phyloP scores from a whole-genome alignment of 2,888 invertebrate genomes.

The Latheticus oryzae region DNA sequence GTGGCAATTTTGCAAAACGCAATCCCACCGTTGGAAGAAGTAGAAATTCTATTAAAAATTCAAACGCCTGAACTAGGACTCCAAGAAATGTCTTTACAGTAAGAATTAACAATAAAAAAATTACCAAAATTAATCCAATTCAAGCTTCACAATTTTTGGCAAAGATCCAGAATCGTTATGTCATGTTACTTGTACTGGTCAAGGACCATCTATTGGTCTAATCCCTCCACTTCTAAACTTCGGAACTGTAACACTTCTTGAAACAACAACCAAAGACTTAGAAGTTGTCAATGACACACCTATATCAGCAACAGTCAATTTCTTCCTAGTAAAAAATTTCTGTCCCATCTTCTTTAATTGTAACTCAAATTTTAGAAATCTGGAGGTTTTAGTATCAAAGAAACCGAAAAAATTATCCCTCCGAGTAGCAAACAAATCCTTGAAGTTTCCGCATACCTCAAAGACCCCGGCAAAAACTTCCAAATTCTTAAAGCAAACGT shows the following conservation, averaged over 20 bases:
- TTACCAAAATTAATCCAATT: too few relatives aligned
- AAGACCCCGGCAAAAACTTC: conserved; percentile 59
- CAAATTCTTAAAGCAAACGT: conserved; percentile 58
- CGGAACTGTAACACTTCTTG: conserved; percentile 72
- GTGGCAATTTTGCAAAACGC: conserved; percentile 2
- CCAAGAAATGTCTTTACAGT: conserved; percentile 49
- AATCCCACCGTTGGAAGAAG: conserved; percentile 28
- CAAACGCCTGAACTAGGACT: conserved; percentile 44
- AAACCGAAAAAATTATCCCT: conserved; percentile 53
- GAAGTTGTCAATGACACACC: conserved; percentile 77
- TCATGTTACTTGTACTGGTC: conserved; percentile 69
- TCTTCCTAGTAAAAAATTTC: conserved; percentile 15
- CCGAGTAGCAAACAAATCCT: conserved; percentile 57
- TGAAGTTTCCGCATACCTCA: conserved; percentile 58
- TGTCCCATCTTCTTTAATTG: conserved; percentile 23
- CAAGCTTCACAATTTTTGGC: conserved; percentile 51
- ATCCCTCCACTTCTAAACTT: conserved; percentile 73
- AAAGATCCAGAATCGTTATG: conserved; percentile 60
- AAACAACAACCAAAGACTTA: conserved; percentile 66
- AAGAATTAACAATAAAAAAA: conserved; percentile 25
- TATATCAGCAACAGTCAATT: conserved; percentile 67
- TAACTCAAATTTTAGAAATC: too few relatives aligned
- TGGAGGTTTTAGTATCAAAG: conserved; percentile 58
- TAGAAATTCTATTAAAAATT: conserved; percentile 46
- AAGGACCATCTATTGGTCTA: conserved; percentile 76